Percentiles rank a stretch among this genome's conserved stretches.
Evolutionary conservation across 2,888 invertebrate species (phyloP).

Genomic region (Rhamnusium bicolor): DNA sequence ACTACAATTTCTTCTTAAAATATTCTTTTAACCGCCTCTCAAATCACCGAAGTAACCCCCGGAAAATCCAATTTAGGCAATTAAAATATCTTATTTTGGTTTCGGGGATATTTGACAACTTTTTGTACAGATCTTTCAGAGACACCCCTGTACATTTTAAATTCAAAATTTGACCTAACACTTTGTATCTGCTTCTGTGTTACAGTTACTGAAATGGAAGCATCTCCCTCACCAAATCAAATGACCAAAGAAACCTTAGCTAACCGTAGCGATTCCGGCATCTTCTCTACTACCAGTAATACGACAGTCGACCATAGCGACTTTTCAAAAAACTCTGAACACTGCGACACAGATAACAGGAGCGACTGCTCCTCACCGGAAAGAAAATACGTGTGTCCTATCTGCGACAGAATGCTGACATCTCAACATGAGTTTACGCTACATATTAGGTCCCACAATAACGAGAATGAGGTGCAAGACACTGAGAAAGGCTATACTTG

Average conservation of each 20-base stretch:
- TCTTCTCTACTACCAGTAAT: conserved; percentile 65
- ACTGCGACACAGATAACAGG: conserved; percentile 74
- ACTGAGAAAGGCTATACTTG: conserved; percentile 75
- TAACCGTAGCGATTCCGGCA: conserved; percentile 67
- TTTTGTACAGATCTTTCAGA: too few species aligned
- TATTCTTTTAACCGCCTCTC: too few species aligned
- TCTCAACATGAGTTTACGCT: conserved; percentile 80
- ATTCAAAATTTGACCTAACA: background rate
- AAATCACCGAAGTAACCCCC: too few species aligned
- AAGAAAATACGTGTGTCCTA: conserved; percentile 76
- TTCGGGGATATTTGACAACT: too few species aligned
- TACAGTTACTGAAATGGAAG: conserved; percentile 68
- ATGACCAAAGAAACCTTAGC: conserved; percentile 52
- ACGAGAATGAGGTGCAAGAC: conserved; percentile 69
- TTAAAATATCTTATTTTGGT: too few species aligned
- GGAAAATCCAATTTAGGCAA: too few species aligned
- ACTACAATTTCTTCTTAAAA: too few species aligned
- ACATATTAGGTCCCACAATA: conserved; percentile 80
- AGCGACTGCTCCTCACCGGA: conserved; percentile 74
- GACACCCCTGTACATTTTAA: too few species aligned
- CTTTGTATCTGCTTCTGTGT: conserved; percentile 46
- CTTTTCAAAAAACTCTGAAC: conserved; percentile 55
- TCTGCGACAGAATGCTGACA: conserved; percentile 76
- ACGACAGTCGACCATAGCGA: conserved; percentile 54
- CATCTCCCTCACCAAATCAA: conserved; percentile 57